Evolutionary conservation across 2,888 invertebrate genomes (phyloP).

Genomic region (Mactromeris polynyma): DNA sequence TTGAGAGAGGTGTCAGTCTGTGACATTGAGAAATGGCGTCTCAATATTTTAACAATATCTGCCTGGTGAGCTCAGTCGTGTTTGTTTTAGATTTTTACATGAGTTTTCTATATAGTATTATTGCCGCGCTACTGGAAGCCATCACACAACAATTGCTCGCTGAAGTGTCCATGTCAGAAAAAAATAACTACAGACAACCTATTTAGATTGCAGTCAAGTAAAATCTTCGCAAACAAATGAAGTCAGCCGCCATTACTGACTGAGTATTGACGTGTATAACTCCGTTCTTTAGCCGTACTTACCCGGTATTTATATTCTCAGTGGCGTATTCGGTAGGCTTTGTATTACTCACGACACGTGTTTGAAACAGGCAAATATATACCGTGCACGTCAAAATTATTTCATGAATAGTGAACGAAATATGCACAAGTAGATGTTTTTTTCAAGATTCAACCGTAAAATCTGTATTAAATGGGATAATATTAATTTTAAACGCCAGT

Average conservation of each 20-base stretch:
- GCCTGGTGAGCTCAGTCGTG: not conserved
- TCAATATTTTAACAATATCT: not conserved
- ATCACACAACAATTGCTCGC: not conserved
- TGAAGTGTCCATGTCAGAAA: slow-evolving; percentile 6
- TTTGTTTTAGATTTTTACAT: not conserved
- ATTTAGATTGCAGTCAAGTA: not conserved
- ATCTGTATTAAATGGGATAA: slow-evolving; percentile 15
- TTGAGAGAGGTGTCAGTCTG: slow-evolving; percentile 39
- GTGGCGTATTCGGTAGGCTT: not conserved
- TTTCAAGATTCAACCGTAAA: slow-evolving; percentile 2
- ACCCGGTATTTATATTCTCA: slow-evolving; percentile 12
- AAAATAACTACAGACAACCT: not conserved
- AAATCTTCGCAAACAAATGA: not conserved
- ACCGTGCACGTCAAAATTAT: not conserved
- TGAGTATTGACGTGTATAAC: not conserved
- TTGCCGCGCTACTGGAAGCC: not conserved
- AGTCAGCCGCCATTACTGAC: not conserved
- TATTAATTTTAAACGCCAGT: slow-evolving; percentile 54
- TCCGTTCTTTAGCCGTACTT: slow-evolving; percentile 3
- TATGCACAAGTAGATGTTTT: slow-evolving; percentile 10
- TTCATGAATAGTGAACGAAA: not conserved
- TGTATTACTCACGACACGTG: not conserved
- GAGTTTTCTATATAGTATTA: not conserved
- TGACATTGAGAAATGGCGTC: slow-evolving; percentile 53
- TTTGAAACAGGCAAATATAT: not conserved